Evolutionary conservation across 2,888 invertebrate species (phyloP), one percentile per base, ranked within the genome.

Genomic region (Meghimatium bilineatum): DNA sequence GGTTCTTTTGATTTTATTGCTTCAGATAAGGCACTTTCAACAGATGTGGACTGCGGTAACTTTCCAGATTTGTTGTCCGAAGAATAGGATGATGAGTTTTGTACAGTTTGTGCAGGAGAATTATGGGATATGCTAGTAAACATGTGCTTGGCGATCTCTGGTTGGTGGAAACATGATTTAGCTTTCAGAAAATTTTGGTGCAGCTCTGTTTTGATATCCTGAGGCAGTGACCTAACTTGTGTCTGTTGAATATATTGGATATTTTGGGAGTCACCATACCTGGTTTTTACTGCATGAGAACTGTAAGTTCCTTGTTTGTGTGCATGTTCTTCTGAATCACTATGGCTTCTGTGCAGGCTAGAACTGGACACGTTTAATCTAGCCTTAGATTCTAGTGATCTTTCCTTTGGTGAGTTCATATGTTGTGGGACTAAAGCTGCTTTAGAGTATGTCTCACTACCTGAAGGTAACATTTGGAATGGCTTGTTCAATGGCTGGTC

Each of bases 321-420:
- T 17, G 81, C 32, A 29, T 81, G 80, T 1, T 83, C 80, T 20
- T 85, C 72, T 5, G 85, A 83, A 72, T 87, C 87, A 82, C 86
- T 86, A 34, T 72, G 56, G 67, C 86, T 86, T 29, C 87, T 85
- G 29, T 87, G 87, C 63, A 87, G 44, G 60, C 69, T 79, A 14
- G 56, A 74, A 63, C 23, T 34, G n/a, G 86, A 81, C n/a, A 84
- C 36, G 10, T 80, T 80, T 32, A 78, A 26, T 29, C 63, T 76
- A 12, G 60, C 14, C 63, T 20, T 38, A 38, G 77, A 36, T 77
- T 60, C 44, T 63, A 14, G 12, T 8, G 63, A 38, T n/a, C 63
- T 63, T 56, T 36, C 36, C n/a, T 38, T 38, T 20, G 20, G 10
- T 36, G 63, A 17, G 23, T 36, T 17, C n/a, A 17, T 23, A 12